Evolutionary conservation across 2,797 vertebrate genomes (phyloP), one percentile per base, ranked within the genome.

Genomic region (Melanotaenia boesemani): DNA sequence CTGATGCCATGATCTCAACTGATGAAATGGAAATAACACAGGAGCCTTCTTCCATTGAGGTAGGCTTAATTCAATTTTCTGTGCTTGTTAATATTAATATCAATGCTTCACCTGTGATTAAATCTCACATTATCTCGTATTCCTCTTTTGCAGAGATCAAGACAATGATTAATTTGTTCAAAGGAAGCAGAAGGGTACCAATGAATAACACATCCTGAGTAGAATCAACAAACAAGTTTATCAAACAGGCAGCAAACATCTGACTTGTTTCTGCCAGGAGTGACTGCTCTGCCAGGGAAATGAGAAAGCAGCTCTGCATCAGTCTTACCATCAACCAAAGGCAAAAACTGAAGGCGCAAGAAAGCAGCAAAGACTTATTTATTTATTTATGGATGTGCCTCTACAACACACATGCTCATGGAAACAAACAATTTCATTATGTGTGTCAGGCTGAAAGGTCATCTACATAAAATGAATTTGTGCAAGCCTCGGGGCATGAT

Each of bases 151-250:
- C 22, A 30, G 28, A 28, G 22, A 69, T 32, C 2, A 63, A 34
- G 26, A n/a, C 11, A 55, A 46, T 37, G 79, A 70, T 50, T 56
- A 55, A 20, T 48, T 69, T 3, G 48, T 68, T 69, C n/a, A 34
- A 60, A 61, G 20, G 61, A 64, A 71, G 26, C 37, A 67, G 67
- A 46, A 74, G 12, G 70, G 39, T 26, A 55, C 44, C 67, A 72
- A 79, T 62, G 64, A 73, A 67, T 66, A 83, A 73, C 64, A 55
- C 36, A 67, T 74, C 71, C 70, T 28, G 65, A 76, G 36, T 55
- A 46, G 74, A 80, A 80, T 76, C 70, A 81, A 86, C 84, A 83
- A 88, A 87, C 70, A 80, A 57, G 55, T 84, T 84, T 28, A 82
- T 90, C 79, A 88, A 72, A 48, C 64, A 59, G 73, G 71, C 61